Base-by-base conservation (phyloP, 2,113 vertebrate genomes). In the Mesembrinibis cayennensis region DNA sequence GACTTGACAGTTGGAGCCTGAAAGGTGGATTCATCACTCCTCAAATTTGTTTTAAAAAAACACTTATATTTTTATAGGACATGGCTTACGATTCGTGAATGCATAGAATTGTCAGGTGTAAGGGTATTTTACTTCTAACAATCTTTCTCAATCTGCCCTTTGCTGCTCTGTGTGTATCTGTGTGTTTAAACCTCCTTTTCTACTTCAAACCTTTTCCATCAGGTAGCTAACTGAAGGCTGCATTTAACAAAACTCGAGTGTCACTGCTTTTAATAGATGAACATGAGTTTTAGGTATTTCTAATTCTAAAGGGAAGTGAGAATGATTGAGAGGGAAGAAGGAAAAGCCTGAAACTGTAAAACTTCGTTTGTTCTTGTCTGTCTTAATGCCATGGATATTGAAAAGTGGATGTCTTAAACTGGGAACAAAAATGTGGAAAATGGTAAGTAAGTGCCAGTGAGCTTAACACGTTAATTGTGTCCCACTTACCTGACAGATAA, bases 61-160 rank as follows among this genome's bases (percentile, higher is more conserved):
- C 3, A 25, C 3, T 16, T 40, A 0, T 40, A 0, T 30, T 74
- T 69, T 56, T 56, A n/a, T 36, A n/a, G 25, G 36, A 44, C 6
- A 9, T 5, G 16, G 20, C 20, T 67, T 70, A 63, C 13, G 30
- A 47, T 47, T 50, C 5, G 5, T 74, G 67, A 74, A 45, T 74
- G 9, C 59, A 67, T 38, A n/a, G 15, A 62, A 23, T 17, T 83
- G 29, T 73, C 20, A 45, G 47, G 26, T 26, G 59, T 58, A 14
- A 49, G 47, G 10, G 16, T 79, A 49, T 44, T 44, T 61, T 49
- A 36, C 1, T 3, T 42, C 19, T 80, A 26, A 56, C 16, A 11
- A 1, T 47, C 50, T 81, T 62, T 70, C 32, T 82, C 40, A 52
- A 0, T 32, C 3, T 22, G 42, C 25, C 15, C 44, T 73, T 79